phyloP scores from a whole-genome alignment of 1,140 invertebrate genomes.

The Drosophila sp. region DNA sequence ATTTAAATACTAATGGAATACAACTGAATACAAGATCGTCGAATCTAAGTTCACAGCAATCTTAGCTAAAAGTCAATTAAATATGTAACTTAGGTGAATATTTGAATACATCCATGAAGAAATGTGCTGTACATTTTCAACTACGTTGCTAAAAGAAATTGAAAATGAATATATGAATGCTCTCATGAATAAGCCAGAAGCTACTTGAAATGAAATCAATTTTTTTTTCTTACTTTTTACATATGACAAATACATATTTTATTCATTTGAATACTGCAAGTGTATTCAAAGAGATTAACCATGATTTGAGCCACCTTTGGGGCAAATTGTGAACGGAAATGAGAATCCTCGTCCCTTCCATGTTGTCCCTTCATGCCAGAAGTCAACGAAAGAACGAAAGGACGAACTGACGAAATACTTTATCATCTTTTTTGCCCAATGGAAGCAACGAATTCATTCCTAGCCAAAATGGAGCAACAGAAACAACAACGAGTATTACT shows the following conservation, averaged over 20 bases:
- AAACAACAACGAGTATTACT: constrained; percentile 56
- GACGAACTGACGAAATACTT: constrained; percentile 32
- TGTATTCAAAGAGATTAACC: constrained; percentile 45
- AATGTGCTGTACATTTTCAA: not conserved
- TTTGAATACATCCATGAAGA: not conserved
- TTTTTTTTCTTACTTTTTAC: not conserved
- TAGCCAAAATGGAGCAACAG: constrained; percentile 26
- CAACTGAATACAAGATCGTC: too few species aligned
- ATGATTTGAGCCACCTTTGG: constrained; percentile 8
- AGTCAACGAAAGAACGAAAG: constrained; percentile 31
- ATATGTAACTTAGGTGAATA: too few species aligned
- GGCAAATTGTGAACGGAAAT: constrained; percentile 44
- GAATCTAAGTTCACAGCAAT: not conserved
- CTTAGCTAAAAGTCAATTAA: not conserved
- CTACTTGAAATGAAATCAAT: constrained; percentile 5
- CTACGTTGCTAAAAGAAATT: not conserved
- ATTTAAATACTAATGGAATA: too few species aligned
- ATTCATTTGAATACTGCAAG: constrained; percentile 29
- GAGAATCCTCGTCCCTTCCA: constrained; percentile 25
- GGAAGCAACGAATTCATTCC: constrained; percentile 11
- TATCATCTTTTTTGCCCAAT: constrained; percentile 44
- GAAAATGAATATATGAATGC: constrained; percentile 6
- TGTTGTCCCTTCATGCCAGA: constrained; percentile 17
- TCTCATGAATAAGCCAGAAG: not conserved
- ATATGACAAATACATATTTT: constrained; percentile 32